phyloP scores from a whole-genome alignment of 1,140 invertebrate genomes.

The Aphelenchoides besseyi region DNA sequence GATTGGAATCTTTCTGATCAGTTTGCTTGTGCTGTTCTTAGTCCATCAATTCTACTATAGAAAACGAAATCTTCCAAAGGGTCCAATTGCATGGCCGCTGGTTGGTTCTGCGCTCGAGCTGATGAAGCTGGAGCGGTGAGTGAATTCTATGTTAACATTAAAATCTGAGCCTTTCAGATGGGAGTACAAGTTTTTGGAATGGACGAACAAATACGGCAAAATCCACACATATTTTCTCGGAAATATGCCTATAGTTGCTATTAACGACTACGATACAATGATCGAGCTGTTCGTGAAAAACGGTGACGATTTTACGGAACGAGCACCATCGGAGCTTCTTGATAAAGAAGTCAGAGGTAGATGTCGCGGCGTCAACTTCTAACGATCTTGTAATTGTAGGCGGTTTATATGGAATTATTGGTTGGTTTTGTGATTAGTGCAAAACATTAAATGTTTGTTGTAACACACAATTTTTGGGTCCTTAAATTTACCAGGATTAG shows the following conservation, averaged over 20 bases:
- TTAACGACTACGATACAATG: conserved; percentile 29
- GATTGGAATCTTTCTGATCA: not conserved
- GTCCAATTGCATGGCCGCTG: conserved; percentile 20
- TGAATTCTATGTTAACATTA: too few relatives aligned
- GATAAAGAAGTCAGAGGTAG: not conserved
- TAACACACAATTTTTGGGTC: too few relatives aligned
- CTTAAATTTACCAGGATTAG: too few relatives aligned
- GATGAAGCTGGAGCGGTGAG: not conserved
- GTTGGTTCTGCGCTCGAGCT: conserved; percentile 13
- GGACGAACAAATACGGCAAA: conserved; percentile 26
- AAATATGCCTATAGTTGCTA: conserved; percentile 21
- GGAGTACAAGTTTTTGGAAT: conserved; percentile 14
- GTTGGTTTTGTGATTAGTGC: too few relatives aligned
- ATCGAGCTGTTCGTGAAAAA: conserved; percentile 29
- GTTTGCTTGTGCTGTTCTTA: not conserved
- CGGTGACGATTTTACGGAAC: conserved; percentile 20
- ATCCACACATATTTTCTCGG: conserved; percentile 36
- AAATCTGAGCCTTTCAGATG: too few relatives aligned
- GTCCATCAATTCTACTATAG: conserved; percentile 9
- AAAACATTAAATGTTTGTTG: too few relatives aligned
- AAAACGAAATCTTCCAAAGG: not conserved
- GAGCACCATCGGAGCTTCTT: not conserved
- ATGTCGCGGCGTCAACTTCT: not conserved
- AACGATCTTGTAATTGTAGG: not conserved
- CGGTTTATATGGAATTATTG: not conserved